Base-by-base conservation (phyloP, 2,888 invertebrate species). In the Meghimatium bilineatum region DNA sequence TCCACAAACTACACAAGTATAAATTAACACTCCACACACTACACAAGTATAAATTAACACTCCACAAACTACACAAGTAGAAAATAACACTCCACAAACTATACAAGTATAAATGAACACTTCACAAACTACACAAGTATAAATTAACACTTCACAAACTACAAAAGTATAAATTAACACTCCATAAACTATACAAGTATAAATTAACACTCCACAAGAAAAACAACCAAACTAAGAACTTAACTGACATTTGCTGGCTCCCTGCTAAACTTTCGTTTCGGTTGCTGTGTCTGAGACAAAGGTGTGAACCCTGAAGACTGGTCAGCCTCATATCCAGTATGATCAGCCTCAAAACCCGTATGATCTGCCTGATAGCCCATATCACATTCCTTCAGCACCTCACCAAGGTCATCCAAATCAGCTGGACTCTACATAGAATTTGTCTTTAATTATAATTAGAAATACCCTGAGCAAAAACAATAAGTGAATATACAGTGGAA, bases 341-440 rank as follows among this genome's bases (percentile, higher is more conserved):
- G 72, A 49, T 72, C 72, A 69, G 69, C 23, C 23, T 69, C 69
- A 56, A 56, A 56, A 56, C 17, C 23, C 6, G 56, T 17, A 56
- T 56, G 56, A 56, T 56, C 56, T 26, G 71, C 26, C 23, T 71
- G 36, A 90, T 96, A 96, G 20, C 89, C 89, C 17, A 91, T 89
- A 71, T 90, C 89, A 49, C 89, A 89, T 90, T 97, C 97, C 89
- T 96, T 96, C 89, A 98, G 97, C 91, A 98, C 97, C 91, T 97
- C 97, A 0, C 96, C 96, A 69, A 98, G 95, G 89, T 98, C 97
- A 88, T 96, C 97, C 71, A 91, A 84, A 79, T 90, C 90, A 63
- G 88, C 88, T 12, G 91, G 91, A 83, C 89, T 90, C 91, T 91
- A 81, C 6, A 78, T 10, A n/a, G 2, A 56, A 56, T 44, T 44